Conservation (phyloP, 2,888 invertebrate genomes). For the Ormyrus labotus region DNA sequence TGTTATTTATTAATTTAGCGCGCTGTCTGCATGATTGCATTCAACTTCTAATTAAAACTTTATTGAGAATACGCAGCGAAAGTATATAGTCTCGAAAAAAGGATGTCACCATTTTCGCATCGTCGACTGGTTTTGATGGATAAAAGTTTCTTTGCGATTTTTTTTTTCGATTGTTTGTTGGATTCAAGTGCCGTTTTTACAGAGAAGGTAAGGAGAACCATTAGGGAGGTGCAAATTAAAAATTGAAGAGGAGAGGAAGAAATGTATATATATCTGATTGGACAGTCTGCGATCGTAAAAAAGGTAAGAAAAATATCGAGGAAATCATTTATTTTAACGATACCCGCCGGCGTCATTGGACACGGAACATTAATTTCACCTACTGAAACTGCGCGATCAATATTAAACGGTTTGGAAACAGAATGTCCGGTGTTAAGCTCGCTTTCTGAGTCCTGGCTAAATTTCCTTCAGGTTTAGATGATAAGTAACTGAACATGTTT, state of each 20-base stretch:
- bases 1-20: conserved; percentile 9
- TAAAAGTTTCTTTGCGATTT: too few relatives aligned
- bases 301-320: neutral
- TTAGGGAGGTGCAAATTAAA: neutral
- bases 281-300: neutral
- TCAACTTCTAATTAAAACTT: conserved; percentile 32
- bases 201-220: too few relatives aligned
- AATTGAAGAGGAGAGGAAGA: neutral
- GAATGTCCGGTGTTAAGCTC: neutral
- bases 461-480: too few relatives aligned
- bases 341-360: conserved; percentile 14
- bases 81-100: neutral
- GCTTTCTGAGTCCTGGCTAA: neutral
- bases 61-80: neutral
- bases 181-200: too few relatives aligned
- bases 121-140: too few relatives aligned
- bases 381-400: conserved; percentile 39
- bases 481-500: too few relatives aligned
- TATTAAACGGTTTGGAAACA: conserved; percentile 36
- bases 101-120: conserved; percentile 3
- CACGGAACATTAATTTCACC: conserved; percentile 29
- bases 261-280: neutral
- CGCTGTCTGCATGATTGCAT: conserved; percentile 9
- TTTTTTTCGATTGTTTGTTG: too few relatives aligned
- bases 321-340: conserved; percentile 25